phyloP scores from a whole-genome alignment of 1,140 invertebrate species.

The Helicoverpa zea region DNA sequence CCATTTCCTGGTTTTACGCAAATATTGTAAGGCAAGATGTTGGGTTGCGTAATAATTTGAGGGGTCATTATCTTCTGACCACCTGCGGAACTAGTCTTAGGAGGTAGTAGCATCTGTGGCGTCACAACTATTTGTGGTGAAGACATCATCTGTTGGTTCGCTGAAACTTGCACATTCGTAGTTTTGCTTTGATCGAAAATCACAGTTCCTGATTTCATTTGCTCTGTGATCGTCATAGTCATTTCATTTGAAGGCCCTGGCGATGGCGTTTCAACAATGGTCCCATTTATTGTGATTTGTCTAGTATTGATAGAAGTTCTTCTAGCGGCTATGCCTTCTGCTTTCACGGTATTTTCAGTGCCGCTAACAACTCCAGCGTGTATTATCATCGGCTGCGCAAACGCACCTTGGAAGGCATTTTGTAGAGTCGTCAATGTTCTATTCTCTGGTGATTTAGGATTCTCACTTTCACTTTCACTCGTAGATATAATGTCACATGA shows the following conservation, averaged over 20 bases:
- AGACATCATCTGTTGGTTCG: constrained; percentile 82
- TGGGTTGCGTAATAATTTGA: constrained; percentile 83
- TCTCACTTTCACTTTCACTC: constrained; percentile 91
- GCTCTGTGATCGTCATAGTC: constrained; percentile 84
- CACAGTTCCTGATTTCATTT: constrained; percentile 83
- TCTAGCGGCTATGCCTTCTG: constrained; percentile 81
- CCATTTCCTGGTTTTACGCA: constrained; percentile 84
- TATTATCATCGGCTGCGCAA: constrained; percentile 84
- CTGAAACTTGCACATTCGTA: constrained; percentile 79
- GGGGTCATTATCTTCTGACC: constrained; percentile 80
- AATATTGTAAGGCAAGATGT: constrained; percentile 83
- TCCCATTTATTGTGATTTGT: constrained; percentile 86
- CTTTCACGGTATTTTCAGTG: constrained; percentile 81
- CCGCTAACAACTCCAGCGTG: constrained; percentile 82
- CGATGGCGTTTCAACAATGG: constrained; percentile 85
- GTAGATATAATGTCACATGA: constrained; percentile 92
- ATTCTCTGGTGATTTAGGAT: constrained; percentile 86
- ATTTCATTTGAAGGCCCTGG: constrained; percentile 84
- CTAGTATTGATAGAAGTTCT: constrained; percentile 85
- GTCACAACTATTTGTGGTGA: constrained; percentile 85
- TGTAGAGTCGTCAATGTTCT: constrained; percentile 84
- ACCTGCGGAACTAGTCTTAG: constrained; percentile 79
- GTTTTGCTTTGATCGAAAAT: constrained; percentile 83
- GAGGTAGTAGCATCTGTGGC: constrained; percentile 82
- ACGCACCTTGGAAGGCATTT: constrained; percentile 84